Percentiles rank a stretch among this genome's conserved stretches.
These are phyloP conservation scores for Drosophila burlai DNA, from an alignment of 1,140 invertebrate species.

Conservation along the genomic window DNA sequence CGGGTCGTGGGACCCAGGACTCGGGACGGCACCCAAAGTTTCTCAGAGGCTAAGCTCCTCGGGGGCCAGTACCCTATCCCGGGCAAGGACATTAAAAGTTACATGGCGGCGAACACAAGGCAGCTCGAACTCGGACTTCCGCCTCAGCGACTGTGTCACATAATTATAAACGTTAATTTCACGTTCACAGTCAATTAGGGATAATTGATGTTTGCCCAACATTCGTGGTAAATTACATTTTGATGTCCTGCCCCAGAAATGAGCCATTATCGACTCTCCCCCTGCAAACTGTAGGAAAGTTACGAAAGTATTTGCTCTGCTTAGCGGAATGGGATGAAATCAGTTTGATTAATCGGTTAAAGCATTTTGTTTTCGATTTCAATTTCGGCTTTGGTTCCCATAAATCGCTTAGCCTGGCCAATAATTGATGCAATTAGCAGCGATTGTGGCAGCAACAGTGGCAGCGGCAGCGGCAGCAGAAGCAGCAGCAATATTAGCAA, in stretches of 20 bases:
- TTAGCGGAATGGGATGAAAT: constrained; percentile 48
- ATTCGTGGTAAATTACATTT: constrained; percentile 84
- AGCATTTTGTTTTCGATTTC: constrained; percentile 48
- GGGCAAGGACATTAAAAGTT: constrained; percentile 48
- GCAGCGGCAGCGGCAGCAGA: constrained; percentile 1
- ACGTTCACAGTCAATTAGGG: constrained; percentile 82
- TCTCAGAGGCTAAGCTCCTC: constrained; percentile 20
- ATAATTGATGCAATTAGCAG: constrained; percentile 75
- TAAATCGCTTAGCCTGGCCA: constrained; percentile 31
- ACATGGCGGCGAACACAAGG: constrained; percentile 22
- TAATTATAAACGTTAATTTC: constrained; percentile 84
- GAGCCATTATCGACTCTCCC: constrained; percentile 36
- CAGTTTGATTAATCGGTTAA: constrained; percentile 72
- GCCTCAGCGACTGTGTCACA: constrained; percentile 63
- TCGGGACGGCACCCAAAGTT: constrained; percentile 25
- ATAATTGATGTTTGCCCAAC: constrained; percentile 83
- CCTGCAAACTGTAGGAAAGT: background rate
- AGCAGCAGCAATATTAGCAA: constrained; percentile 9
- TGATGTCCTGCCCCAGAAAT: constrained; percentile 60
- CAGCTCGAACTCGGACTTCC: constrained; percentile 50
- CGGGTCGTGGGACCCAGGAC: constrained; percentile 21
- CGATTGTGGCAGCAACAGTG: constrained; percentile 27
- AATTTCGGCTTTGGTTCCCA: constrained; percentile 23
- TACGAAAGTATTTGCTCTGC: constrained; percentile 25
- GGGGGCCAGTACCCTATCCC: constrained; percentile 8